These are phyloP conservation scores for Fopius arisanus DNA, from an alignment of 1,140 invertebrate genomes.

Conservation along the genomic window DNA sequence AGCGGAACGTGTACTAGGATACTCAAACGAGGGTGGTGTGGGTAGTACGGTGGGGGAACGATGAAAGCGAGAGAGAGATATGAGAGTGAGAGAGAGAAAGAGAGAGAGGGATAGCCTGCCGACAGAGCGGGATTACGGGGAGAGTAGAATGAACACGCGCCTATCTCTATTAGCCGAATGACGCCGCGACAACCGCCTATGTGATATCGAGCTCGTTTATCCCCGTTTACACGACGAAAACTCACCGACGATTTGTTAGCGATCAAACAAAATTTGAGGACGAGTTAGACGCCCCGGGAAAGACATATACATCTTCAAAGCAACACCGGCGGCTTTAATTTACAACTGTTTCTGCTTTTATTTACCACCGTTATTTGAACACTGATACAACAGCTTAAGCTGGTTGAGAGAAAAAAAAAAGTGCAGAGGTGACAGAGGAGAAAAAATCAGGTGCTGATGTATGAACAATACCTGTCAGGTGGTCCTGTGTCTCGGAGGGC, in stretches of 20 bases:
- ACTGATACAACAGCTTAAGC: background rate
- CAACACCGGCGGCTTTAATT: background rate
- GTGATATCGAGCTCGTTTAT: slow-evolving; percentile 27
- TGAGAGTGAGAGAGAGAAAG: background rate
- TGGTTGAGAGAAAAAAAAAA: background rate
- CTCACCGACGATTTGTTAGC: slow-evolving; percentile 48
- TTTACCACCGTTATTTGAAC: background rate
- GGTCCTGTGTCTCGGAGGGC: slow-evolving; percentile 58
- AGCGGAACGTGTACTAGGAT: slow-evolving; percentile 22
- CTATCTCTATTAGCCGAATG: slow-evolving; percentile 63
- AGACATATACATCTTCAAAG: slow-evolving; percentile 35
- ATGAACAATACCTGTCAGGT: slow-evolving; percentile 52
- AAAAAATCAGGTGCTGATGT: background rate
- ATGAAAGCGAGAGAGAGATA: background rate
- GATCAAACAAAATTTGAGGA: slow-evolving; percentile 46
- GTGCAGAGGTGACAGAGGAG: background rate
- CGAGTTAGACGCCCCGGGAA: background rate
- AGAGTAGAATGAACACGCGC: slow-evolving; percentile 47
- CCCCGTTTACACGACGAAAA: slow-evolving; percentile 28
- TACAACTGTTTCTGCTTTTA: background rate
- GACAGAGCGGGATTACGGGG: slow-evolving; percentile 32
- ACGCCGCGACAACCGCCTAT: slow-evolving; percentile 47
- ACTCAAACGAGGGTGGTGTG: slow-evolving; percentile 36
- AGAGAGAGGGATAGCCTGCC: slow-evolving; percentile 25
- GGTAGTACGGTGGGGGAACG: slow-evolving; percentile 24